phyloP scores from a whole-genome alignment of 2,113 vertebrate species.

The Patagioenas fasciata region DNA sequence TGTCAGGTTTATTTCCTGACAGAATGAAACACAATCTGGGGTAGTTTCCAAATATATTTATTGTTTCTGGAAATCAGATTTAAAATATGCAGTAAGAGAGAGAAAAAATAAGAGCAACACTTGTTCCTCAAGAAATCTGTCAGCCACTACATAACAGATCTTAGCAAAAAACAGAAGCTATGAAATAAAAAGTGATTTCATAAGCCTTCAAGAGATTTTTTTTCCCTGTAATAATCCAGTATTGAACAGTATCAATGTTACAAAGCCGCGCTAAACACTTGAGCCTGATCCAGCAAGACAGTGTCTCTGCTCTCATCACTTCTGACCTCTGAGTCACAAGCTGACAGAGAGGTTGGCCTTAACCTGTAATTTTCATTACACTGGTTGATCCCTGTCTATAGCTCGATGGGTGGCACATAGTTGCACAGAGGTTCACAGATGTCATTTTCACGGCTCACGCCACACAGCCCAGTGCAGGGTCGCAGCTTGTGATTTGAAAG shows the following conservation, averaged over 20 bases:
- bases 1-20: background rate
- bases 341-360: background rate
- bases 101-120: background rate
- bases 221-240: background rate
- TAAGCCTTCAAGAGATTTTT: background rate
- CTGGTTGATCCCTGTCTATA: background rate
- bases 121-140: background rate
- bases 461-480: rapidly evolving
- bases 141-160: background rate
- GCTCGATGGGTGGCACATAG: rapidly evolving
- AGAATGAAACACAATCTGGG: background rate
- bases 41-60: background rate
- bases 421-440: background rate
- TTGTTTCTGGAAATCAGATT: slow-evolving; percentile 13
- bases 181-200: background rate
- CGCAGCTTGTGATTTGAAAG: background rate
- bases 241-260: background rate
- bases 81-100: background rate
- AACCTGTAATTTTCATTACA: background rate
- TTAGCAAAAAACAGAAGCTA: background rate
- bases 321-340: background rate
- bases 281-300: background rate
- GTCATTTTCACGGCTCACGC: background rate
- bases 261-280: background rate
- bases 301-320: background rate